Evolutionary conservation across 1,140 invertebrate species (phyloP), one percentile per base, ranked within the genome.

Genomic region (Chelonus insularis): DNA sequence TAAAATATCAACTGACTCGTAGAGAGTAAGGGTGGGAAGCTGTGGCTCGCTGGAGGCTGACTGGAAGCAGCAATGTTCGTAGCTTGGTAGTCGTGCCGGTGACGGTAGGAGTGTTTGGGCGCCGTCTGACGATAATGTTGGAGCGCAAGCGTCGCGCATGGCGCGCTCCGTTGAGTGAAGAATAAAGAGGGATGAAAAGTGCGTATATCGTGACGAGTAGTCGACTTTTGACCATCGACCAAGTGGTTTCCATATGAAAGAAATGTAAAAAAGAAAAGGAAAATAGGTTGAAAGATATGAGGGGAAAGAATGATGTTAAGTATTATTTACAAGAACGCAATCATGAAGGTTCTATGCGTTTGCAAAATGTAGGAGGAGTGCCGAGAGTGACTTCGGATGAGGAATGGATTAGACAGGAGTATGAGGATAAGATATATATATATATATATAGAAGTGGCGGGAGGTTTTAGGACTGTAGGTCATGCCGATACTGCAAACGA

Each of bases 221-320:
- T 78, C 69, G 68, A 69, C 72, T 74, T 68, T 75, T 69, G 71
- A 74, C 72, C 74, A 78, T 77, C 72, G 68, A 73, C 71, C 73
- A 56, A 68, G 60, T 56, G 60, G 65, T 52, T 37, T 52, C 21
- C 36, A 39, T 21, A 48, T 29, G 6, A 48, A 1, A 11, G 21
- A 48, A 48, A 48, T n/a, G 5, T 48, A 9, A 39, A 9, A 3
- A 14, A 39, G 3, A 14, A 9, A 39, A 39, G 36, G 11, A 39
- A 4, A 39, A 5, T 7, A 4, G 25, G 7, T 4, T 29, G n/a
- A 39, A 39, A 39, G 32, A 34, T 7, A 8, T 8, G 32, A 34
- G 32, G n/a, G 32, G 7, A 34, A 11, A 34, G 32, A 34, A 1
- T 34, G n/a, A 34, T n/a, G n/a, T n/a, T n/a, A n/a, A n/a, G n/a